These are phyloP conservation scores for Sebastes melanostomus DNA, from an alignment of 2,797 vertebrate genomes.

Conservation along the genomic window DNA sequence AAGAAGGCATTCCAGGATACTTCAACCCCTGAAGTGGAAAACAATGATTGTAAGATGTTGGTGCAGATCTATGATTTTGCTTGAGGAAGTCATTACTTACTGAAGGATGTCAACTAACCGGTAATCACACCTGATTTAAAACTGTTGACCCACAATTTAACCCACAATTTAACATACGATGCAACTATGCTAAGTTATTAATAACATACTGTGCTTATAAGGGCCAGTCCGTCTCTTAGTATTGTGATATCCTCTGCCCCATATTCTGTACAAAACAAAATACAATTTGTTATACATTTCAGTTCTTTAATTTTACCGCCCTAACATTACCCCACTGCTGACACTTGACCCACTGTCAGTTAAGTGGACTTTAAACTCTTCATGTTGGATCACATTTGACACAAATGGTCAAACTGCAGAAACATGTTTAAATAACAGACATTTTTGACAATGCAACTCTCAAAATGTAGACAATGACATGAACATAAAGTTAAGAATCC, in stretches of 20 bases:
- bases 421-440: not conserved
- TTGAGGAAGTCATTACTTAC: not conserved
- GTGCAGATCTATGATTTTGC: not conserved
- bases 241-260: constrained; percentile 90
- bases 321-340: not conserved
- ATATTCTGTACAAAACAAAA: constrained; percentile 61
- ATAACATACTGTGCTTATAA: constrained; percentile 87
- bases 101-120: not conserved
- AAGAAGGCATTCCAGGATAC: constrained; percentile 70
- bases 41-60: not conserved
- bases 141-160: not conserved
- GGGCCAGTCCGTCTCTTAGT: constrained; percentile 87
- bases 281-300: not conserved
- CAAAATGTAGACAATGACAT: not conserved
- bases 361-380: constrained; percentile 28
- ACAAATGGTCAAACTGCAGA: not conserved
- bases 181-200: not conserved
- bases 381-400: not conserved
- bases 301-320: not conserved
- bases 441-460: not conserved
- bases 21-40: constrained; percentile 82
- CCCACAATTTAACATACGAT: not conserved
- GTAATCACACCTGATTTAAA: not conserved
- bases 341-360: constrained; percentile 9
- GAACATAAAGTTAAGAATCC: not conserved